Conservation (phyloP, 2,888 invertebrate species). For the Ganaspis brasiliensis region DNA sequence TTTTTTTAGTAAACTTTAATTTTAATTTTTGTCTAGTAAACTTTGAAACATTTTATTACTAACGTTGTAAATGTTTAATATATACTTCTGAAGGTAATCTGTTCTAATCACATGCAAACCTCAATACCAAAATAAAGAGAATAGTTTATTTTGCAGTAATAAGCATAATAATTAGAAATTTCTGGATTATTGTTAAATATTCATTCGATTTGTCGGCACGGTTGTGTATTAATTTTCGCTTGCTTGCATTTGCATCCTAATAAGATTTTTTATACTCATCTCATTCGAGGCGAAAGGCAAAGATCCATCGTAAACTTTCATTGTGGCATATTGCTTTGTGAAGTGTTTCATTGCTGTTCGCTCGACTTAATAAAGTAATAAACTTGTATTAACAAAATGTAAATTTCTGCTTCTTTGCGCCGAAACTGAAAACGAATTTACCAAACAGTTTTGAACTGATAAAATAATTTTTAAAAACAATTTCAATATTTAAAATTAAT, state of each 20-base stretch:
- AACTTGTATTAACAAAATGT: slow-evolving; percentile 10
- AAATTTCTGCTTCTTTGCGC: not conserved
- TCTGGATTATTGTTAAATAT: not conserved
- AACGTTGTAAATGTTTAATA: too few species aligned
- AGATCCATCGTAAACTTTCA: slow-evolving; percentile 23
- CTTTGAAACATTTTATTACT: too few species aligned
- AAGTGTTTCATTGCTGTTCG: slow-evolving; percentile 12
- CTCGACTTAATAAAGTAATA: slow-evolving; percentile 12
- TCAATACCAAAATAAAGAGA: too few species aligned
- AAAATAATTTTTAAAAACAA: not conserved
- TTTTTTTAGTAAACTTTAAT: too few species aligned
- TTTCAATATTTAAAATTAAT: too few species aligned
- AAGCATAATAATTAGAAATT: not conserved
- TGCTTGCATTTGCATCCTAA: slow-evolving; percentile 34
- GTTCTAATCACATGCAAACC: too few species aligned
- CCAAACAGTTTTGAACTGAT: not conserved
- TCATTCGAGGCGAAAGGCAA: slow-evolving; percentile 6
- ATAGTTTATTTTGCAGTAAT: too few species aligned
- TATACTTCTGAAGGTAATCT: too few species aligned
- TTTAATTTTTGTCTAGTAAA: too few species aligned
- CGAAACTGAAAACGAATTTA: not conserved
- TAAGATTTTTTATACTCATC: slow-evolving; percentile 16
- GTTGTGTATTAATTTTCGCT: slow-evolving; percentile 16
- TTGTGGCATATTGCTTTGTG: slow-evolving; percentile 14
- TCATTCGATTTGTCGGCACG: not conserved